Conservation (phyloP, 2,888 invertebrate species). For the Pinctada fucata region DNA sequence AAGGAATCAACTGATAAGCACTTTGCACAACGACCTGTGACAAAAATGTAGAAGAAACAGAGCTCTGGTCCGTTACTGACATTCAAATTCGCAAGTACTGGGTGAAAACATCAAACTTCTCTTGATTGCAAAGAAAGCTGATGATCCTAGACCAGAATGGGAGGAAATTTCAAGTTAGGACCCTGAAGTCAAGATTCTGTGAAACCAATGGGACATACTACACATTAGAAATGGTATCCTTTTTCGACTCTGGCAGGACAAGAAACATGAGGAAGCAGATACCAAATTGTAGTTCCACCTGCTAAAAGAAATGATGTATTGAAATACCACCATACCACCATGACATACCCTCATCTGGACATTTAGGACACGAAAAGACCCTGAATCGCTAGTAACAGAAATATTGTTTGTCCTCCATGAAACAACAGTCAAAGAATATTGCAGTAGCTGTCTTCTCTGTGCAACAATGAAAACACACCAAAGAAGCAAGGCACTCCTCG, state of each 20-base stretch:
- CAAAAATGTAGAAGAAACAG: no score
- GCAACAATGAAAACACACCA: neutral
- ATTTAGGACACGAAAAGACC: neutral
- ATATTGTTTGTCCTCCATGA: neutral
- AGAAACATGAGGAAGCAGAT: neutral
- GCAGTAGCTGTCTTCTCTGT: neutral
- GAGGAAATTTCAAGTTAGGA: conserved; percentile 6
- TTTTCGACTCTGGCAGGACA: neutral
- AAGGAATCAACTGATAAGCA: neutral
- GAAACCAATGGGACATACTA: conserved; percentile 6
- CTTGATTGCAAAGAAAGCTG: neutral
- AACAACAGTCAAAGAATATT: neutral
- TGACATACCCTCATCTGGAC: neutral
- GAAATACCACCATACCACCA: neutral
- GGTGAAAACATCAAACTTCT: neutral
- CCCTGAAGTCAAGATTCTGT: neutral
- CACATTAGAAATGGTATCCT: conserved; percentile 5
- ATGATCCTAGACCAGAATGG: conserved; percentile 8
- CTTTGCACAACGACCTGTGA: neutral
- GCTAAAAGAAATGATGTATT: neutral
- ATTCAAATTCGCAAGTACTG: neutral
- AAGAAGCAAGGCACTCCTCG: neutral
- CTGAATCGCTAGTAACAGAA: neutral
- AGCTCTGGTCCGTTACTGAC: neutral
- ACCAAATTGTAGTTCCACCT: neutral